A percentile compares a stretch with the other conserved stretches of the same genome.
These are phyloP conservation scores for Periphyllus acericola DNA, from an alignment of 2,888 invertebrate genomes.

Conservation along the genomic window DNA sequence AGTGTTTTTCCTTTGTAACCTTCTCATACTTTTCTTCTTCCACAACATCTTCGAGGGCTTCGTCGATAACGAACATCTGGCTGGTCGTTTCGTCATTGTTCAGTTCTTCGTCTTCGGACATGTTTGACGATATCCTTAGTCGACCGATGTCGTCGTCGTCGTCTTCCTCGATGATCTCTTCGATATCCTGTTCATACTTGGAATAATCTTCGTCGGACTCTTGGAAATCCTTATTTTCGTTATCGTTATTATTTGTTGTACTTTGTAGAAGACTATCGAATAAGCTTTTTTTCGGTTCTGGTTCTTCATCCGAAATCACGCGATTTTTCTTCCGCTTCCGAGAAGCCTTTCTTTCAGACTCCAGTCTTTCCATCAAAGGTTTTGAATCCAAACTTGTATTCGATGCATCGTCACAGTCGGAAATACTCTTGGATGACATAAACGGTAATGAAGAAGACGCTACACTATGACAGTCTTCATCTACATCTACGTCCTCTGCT, in stretches of 20 bases:
- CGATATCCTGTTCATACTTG: slow-evolving; percentile 63
- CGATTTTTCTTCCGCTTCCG: slow-evolving; percentile 31
- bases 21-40: slow-evolving; percentile 59
- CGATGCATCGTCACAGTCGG: slow-evolving; percentile 47
- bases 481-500: slow-evolving; percentile 44
- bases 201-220: slow-evolving; percentile 61
- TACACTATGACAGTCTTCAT: slow-evolving; percentile 55
- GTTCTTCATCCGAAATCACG: slow-evolving; percentile 14
- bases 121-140: slow-evolving; percentile 60
- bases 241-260: slow-evolving; percentile 39
- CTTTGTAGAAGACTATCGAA: slow-evolving; percentile 44
- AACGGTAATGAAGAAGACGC: slow-evolving; percentile 53
- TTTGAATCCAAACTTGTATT: slow-evolving; percentile 53
- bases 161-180: slow-evolving; percentile 63
- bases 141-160: slow-evolving; percentile 55
- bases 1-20: slow-evolving; percentile 61
- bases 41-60: slow-evolving; percentile 36
- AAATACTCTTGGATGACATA: slow-evolving; percentile 46
- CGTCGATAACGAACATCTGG: slow-evolving; percentile 63
- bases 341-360: not conserved
- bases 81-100: slow-evolving; percentile 61
- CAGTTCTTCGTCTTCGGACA: slow-evolving; percentile 63
- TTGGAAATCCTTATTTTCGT: slow-evolving; percentile 29
- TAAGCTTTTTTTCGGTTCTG: slow-evolving; percentile 36
- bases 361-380: slow-evolving; percentile 49